Evolutionary conservation across 2,888 invertebrate genomes (phyloP).

Genomic region (Watsonalla binaria): DNA sequence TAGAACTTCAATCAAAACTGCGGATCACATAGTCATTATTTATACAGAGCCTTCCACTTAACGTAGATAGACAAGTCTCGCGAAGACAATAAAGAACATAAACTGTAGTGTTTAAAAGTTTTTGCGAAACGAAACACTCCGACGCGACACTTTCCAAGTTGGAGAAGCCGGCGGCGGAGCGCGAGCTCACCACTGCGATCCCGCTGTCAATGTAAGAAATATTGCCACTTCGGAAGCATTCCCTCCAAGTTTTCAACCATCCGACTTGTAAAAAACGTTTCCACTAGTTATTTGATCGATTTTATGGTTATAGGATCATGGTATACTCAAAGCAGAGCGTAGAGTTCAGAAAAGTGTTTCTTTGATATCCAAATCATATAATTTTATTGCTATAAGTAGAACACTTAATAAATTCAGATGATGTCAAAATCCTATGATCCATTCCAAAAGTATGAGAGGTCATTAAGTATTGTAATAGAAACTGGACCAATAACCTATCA

Average conservation of each 20-base stretch:
- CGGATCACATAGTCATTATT: conserved; percentile 41
- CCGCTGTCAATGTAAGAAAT: conserved; percentile 70
- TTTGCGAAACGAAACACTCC: conserved; percentile 54
- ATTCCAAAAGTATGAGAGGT: too few relatives aligned
- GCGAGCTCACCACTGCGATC: conserved; percentile 43
- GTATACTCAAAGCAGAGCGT: too few relatives aligned
- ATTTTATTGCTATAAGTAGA: too few relatives aligned
- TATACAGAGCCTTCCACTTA: conserved; percentile 57
- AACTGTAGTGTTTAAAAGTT: conserved; percentile 72
- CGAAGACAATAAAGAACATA: conserved; percentile 71
- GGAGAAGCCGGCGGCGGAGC: conserved; percentile 47
- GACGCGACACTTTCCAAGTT: conserved; percentile 61
- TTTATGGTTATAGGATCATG: neutral
- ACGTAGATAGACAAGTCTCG: conserved; percentile 50
- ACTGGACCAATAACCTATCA: conserved; percentile 20
- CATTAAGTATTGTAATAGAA: conserved; percentile 3
- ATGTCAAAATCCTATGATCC: too few relatives aligned
- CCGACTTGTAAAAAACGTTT: conserved; percentile 38
- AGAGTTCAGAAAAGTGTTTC: too few relatives aligned
- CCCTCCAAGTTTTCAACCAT: conserved; percentile 33
- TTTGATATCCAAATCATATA: too few relatives aligned
- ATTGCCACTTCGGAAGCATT: conserved; percentile 46
- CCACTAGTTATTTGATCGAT: conserved; percentile 23
- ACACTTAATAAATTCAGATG: too few relatives aligned
- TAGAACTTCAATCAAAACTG: conserved; percentile 35